phyloP scores from a whole-genome alignment of 2,888 invertebrate species.

The Argyresthia goedartella region DNA sequence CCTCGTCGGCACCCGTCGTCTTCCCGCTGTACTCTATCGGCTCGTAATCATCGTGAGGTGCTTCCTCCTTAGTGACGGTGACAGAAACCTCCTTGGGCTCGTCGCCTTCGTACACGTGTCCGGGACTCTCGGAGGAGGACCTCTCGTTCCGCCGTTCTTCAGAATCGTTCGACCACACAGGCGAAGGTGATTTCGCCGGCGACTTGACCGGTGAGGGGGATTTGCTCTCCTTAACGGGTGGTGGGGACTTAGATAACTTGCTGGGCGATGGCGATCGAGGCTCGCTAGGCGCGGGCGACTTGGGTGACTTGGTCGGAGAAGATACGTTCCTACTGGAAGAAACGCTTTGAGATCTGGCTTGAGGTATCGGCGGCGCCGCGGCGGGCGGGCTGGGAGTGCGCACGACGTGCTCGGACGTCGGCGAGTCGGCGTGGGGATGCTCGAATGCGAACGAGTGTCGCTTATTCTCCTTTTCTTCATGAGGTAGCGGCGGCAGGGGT shows the following conservation, averaged over 20 bases:
- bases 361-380: not conserved
- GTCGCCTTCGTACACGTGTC: slow-evolving; percentile 18
- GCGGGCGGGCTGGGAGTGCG: not conserved
- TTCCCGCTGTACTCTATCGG: slow-evolving; percentile 40
- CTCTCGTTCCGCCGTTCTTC: not conserved
- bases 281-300: not conserved
- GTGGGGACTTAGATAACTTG: too few species aligned
- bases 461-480: slow-evolving; percentile 6
- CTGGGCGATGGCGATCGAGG: slow-evolving; percentile 6
- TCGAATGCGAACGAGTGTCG: not conserved
- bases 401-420: not conserved
- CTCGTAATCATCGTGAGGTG: slow-evolving; percentile 32
- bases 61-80: slow-evolving; percentile 13
- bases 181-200: slow-evolving; percentile 25
- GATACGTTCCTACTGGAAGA: slow-evolving; percentile 10
- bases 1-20: slow-evolving; percentile 24
- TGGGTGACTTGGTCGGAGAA: slow-evolving; percentile 12
- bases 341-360: slow-evolving; percentile 1
- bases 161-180: slow-evolving; percentile 8
- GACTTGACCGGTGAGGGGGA: slow-evolving; percentile 9
- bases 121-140: not conserved
- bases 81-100: slow-evolving; percentile 23
- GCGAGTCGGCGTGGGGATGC: not conserved
- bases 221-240: too few species aligned
- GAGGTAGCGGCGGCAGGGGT: slow-evolving; percentile 24